Evolutionary conservation across 2,888 invertebrate genomes (phyloP), one percentile per base, ranked within the genome.

Genomic region (Napeogenes sylphis): DNA sequence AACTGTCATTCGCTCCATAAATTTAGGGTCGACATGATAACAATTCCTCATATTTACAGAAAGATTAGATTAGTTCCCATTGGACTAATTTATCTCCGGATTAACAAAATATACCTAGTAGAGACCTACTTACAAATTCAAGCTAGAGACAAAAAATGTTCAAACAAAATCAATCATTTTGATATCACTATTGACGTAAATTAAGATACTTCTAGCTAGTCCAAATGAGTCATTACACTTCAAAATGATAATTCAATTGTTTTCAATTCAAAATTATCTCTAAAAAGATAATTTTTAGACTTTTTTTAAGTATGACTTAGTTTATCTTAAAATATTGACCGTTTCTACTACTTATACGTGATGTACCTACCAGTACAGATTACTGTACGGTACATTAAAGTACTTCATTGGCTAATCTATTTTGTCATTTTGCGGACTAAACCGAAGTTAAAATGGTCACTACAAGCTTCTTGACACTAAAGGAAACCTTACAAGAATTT

Each of bases 1-100:
- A 35, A 35, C 6, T 5, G 35, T 35, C 6, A 35, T 35, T 35
- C 6, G 35, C 35, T 35, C 1, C 35, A 35, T 35, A 6, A 35
- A 35, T 35, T 51, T 30, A 12, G 51, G 51, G 51, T 51, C 30
- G 10, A 51, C 51, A 42, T 10, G 51, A 51, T 51, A 51, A 51
- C 6, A 30, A 30, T 30, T 51, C 30, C 42, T 42, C 42, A 51
- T 51, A 51, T 51, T 51, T 30, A 30, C 30, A 51, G 10, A 30
- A 42, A 21, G 51, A 51, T 51, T 10, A 51, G 51, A 51, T 51
- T 30, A 30, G 51, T 30, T 30, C 30, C 51, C 51, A 30, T 30
- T 51, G 30, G 30, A 30, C 51, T 4, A 51, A 30, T 30, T 30
- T 30, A 51, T 30, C 51, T 21, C 12, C 30, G 30, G 12, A 51